Base-by-base conservation (phyloP, 2,888 invertebrate species). In the Nemotelus nigrinus region DNA sequence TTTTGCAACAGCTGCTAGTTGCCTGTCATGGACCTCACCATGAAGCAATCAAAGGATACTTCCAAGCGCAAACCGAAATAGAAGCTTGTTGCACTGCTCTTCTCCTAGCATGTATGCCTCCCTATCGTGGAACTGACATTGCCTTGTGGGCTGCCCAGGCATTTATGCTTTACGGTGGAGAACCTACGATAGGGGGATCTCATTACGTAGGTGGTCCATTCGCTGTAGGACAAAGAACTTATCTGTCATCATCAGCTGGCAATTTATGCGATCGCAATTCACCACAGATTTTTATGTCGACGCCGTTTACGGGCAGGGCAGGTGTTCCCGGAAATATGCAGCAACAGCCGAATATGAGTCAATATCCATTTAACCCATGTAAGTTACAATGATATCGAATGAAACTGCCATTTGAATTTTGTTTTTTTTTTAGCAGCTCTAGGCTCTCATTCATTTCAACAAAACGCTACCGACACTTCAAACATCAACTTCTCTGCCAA, bases 1-100 rank as follows among this genome's bases (percentile, higher is more conserved):
- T 97, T 80, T 88, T 99, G 78, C 90, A 94, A 7, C 92, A 96
- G 80, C 88, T 98, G 79, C 88, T 98, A 48, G 87, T 93, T 1
- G 94, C 95, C 81, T 93, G 93, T 83, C 92, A 93, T 82, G 97
- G 97, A 0, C 94, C 96, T 0, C 96, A 97, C 82, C 93, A 94
- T 39, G 94, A 95, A 80, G 91, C 93, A 6, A 92, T 97, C 3
- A 93, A 94, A 83, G 91, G 93, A 48, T 97, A 96, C 88, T 98
- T 98, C 85, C 91, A 92, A 84, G 91, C 94, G 68, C 94, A 95
- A 84, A 92, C 92, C 71, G 92, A 93, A 78, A 92, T 94, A 76
- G 96, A 98, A 86, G 97, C 96, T 0, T 97, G 96, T 86, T 95
- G 95, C 0, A 96, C 95, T 58, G 94, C 95, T 76, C 88, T 98